Conservation (phyloP, 2,113 vertebrate genomes). For the Turnix velox region DNA sequence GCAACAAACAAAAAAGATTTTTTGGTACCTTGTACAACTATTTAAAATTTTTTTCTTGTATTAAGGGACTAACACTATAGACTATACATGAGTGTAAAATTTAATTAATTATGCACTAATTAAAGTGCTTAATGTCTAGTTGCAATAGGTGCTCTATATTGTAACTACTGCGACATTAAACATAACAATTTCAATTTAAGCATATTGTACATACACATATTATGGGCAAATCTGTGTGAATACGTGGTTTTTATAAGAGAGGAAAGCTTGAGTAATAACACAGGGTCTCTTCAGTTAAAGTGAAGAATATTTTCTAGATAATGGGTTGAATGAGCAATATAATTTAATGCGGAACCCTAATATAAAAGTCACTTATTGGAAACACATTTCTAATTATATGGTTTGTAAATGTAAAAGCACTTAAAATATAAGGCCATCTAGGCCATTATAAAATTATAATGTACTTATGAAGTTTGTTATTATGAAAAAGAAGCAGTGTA, state of each 20-base stretch:
- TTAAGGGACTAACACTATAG: neutral
- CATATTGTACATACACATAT: neutral
- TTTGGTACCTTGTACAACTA: neutral
- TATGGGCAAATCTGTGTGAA: neutral
- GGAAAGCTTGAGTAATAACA: neutral
- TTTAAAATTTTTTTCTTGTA: neutral
- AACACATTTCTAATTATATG: slow-evolving; percentile 28
- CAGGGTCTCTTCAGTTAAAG: neutral
- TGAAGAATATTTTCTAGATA: neutral
- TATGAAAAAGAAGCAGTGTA: neutral
- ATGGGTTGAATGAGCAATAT: neutral
- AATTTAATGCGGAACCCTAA: slow-evolving; percentile 16
- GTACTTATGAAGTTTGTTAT: neutral
- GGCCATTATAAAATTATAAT: slow-evolving; percentile 27
- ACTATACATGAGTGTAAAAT: neutral
- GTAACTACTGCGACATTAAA: neutral
- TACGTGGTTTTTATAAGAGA: neutral
- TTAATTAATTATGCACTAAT: no score
- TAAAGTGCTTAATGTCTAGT: neutral
- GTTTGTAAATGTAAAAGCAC: slow-evolving; percentile 9
- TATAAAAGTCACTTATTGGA: neutral
- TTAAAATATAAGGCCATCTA: neutral
- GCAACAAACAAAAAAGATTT: neutral
- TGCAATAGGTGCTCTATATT: neutral
- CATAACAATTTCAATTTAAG: neutral